Conservation (phyloP, 2,888 invertebrate species). For the Ochropleura leucogaster region DNA sequence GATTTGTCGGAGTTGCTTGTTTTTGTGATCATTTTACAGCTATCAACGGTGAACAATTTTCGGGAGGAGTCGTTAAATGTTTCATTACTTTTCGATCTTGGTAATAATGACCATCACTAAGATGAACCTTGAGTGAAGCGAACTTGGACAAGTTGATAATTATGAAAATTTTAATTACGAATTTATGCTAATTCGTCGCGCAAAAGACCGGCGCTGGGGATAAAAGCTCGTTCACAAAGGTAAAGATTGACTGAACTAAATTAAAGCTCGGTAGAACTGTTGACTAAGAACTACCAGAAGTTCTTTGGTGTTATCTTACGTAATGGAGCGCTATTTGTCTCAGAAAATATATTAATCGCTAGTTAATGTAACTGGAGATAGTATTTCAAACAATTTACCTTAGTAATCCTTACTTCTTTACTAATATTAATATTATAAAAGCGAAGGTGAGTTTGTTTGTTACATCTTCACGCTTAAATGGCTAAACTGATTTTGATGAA, state of each 20-base stretch:
- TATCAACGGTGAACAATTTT: constrained; percentile 42
- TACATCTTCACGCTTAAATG: too few relatives aligned
- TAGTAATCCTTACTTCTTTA: too few relatives aligned
- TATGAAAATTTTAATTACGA: constrained; percentile 77
- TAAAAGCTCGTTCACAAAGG: constrained; percentile 70
- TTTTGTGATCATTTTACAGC: constrained; percentile 37
- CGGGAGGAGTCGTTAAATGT: constrained; percentile 31
- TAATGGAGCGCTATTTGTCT: not conserved
- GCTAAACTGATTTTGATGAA: too few relatives aligned
- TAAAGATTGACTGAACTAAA: constrained; percentile 73
- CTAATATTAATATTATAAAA: too few relatives aligned
- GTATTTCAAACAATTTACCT: not conserved
- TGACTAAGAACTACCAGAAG: constrained; percentile 51
- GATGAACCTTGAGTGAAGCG: constrained; percentile 51
- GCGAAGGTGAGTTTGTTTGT: too few relatives aligned
- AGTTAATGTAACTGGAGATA: not conserved
- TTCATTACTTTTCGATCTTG: constrained; percentile 59
- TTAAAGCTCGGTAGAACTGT: constrained; percentile 60
- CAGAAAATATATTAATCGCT: not conserved
- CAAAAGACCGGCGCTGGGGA: constrained; percentile 55
- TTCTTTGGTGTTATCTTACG: constrained; percentile 16
- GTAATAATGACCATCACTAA: constrained; percentile 55
- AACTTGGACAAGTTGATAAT: constrained; percentile 68
- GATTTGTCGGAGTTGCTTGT: constrained; percentile 45
- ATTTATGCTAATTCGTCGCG: constrained; percentile 77